Conservation (phyloP, 2,888 invertebrate genomes). For the Pachymerium ferrugineum region DNA sequence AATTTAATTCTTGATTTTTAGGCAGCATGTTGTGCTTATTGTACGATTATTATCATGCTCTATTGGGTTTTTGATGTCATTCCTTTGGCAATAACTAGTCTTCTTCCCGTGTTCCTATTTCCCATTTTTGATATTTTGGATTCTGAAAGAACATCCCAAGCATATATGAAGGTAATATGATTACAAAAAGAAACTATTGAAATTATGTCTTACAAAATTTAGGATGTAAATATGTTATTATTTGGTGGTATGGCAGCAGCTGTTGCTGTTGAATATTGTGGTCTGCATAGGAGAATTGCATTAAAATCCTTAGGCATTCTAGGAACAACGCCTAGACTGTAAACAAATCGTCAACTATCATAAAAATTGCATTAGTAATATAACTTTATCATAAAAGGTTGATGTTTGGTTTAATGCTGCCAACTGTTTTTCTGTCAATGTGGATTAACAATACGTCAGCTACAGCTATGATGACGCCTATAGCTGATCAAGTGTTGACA, state of each 20-base stretch:
- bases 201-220: constrained; percentile 28
- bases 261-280: constrained; percentile 34
- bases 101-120: constrained; percentile 39
- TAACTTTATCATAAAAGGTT: not conserved
- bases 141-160: not conserved
- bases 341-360: not conserved
- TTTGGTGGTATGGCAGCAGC: constrained; percentile 33
- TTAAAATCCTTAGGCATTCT: constrained; percentile 28
- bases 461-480: constrained; percentile 32
- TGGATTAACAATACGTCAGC: constrained; percentile 31
- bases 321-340: constrained; percentile 34
- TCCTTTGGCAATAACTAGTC: constrained; percentile 39
- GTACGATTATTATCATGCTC: constrained; percentile 39
- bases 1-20: constrained; percentile 34
- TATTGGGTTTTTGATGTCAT: constrained; percentile 39
- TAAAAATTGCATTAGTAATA: not conserved
- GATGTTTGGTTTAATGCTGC: constrained; percentile 4
- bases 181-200: not conserved
- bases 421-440: constrained; percentile 20
- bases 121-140: not conserved
- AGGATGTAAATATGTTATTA: constrained; percentile 35
- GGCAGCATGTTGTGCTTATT: constrained; percentile 42
- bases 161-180: not conserved
- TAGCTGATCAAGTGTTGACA: constrained; percentile 23
- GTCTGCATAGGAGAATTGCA: constrained; percentile 34